Evolutionary conservation across 2,888 invertebrate species (phyloP).

Genomic region (Cloeon dipterum): DNA sequence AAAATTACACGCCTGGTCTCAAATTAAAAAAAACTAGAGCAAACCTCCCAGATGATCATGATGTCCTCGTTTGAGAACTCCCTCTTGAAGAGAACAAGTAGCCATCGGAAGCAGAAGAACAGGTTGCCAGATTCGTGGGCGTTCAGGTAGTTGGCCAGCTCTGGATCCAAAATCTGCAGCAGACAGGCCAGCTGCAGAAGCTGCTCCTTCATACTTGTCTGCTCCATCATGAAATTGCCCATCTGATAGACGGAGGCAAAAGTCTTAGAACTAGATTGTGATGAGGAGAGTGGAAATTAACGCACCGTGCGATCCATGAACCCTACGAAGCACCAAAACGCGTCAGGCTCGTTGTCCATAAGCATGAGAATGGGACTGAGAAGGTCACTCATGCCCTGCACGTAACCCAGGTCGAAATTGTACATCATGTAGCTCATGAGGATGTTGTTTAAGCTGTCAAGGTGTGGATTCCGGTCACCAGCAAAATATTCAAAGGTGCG

Average conservation of each 20-base stretch:
- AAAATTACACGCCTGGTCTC: background rate
- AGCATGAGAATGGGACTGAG: conserved; percentile 77
- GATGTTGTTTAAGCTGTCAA: conserved; percentile 66
- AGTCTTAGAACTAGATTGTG: conserved; percentile 1
- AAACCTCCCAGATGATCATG: conserved; percentile 81
- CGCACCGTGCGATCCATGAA: no score
- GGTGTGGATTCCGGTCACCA: conserved; percentile 82
- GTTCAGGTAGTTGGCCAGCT: conserved; percentile 64
- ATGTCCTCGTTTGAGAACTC: conserved; percentile 76
- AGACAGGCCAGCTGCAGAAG: conserved; percentile 63
- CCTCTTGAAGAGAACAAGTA: conserved; percentile 84
- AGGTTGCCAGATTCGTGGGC: conserved; percentile 81
- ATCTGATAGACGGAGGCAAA: no score
- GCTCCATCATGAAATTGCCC: conserved; percentile 90
- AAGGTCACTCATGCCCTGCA: conserved; percentile 95
- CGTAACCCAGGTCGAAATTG: conserved; percentile 91
- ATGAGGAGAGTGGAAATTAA: no score
- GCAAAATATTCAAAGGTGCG: conserved; percentile 72
- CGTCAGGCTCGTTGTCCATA: conserved; percentile 80
- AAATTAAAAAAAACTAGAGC: conserved; percentile 2
- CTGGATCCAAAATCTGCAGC: conserved; percentile 58
- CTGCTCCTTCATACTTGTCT: conserved; percentile 88
- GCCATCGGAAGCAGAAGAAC: conserved; percentile 98
- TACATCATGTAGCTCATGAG: conserved; percentile 98
- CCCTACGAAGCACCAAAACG: conserved; percentile 98